phyloP scores from a whole-genome alignment of 2,888 invertebrate genomes.

The Podabrus alpinus region DNA sequence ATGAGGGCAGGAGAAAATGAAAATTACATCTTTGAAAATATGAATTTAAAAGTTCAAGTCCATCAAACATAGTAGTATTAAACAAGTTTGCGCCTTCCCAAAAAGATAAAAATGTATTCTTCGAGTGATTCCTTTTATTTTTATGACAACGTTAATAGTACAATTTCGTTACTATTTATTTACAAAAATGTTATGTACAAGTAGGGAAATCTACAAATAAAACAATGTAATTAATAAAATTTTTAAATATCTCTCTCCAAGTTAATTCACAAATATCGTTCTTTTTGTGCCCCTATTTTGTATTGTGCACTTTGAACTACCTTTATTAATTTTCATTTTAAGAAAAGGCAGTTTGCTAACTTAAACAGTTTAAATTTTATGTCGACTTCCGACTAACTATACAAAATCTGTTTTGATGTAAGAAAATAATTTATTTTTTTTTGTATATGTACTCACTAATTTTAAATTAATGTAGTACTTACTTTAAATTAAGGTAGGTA shows the following conservation, averaged over 20 bases:
- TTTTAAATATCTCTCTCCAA: neutral
- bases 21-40: too few relatives aligned
- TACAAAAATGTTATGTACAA: conserved; percentile 27
- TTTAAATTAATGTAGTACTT: neutral
- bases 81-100: neutral
- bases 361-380: neutral
- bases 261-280: neutral
- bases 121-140: neutral
- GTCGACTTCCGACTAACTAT: neutral
- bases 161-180: conserved; percentile 15
- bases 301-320: neutral
- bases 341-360: neutral
- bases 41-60: too few relatives aligned
- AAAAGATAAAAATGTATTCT: neutral
- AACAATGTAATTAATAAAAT: neutral
- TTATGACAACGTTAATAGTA: conserved; percentile 2
- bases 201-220: neutral
- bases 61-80: neutral
- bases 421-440: neutral
- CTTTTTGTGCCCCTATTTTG: neutral
- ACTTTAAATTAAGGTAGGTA: neutral
- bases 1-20: too few relatives aligned
- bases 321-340: neutral
- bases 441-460: neutral
- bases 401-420: neutral